Evolutionary conservation across 2,113 vertebrate genomes (phyloP).

Genomic region (Telmatochromis brachygnathus): DNA sequence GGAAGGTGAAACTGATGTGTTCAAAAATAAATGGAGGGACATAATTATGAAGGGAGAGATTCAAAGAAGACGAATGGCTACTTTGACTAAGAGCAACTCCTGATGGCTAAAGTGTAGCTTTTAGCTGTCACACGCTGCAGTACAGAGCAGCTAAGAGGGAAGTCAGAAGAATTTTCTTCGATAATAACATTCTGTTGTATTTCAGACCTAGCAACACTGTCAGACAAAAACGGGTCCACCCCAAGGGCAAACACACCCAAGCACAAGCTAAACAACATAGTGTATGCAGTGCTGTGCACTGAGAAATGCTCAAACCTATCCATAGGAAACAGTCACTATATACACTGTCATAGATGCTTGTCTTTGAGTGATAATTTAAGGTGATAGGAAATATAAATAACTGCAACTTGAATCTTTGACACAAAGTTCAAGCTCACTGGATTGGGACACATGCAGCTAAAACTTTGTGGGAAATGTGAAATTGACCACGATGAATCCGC

Average conservation of each 20-base stretch:
- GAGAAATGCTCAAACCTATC: neutral
- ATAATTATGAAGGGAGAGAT: neutral
- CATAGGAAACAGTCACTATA: neutral
- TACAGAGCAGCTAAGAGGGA: neutral
- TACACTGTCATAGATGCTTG: neutral
- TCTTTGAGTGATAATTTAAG: neutral
- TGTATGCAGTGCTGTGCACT: accelerated
- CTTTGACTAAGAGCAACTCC: too few species aligned
- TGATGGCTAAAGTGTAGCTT: too few species aligned
- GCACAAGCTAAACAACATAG: neutral
- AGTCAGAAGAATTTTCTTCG: neutral
- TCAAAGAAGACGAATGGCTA: too few species aligned
- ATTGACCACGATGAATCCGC: neutral
- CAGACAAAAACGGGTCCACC: neutral
- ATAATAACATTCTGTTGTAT: neutral
- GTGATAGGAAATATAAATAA: neutral
- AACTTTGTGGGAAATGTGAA: neutral
- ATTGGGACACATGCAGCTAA: neutral
- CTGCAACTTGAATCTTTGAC: neutral
- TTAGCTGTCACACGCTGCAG: neutral
- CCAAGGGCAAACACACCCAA: neutral
- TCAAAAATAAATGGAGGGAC: neutral
- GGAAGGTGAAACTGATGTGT: neutral
- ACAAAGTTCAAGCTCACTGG: neutral
- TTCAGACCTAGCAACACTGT: neutral